Evolutionary conservation across 2,113 vertebrate species (phyloP), one percentile per base, ranked within the genome.

Genomic region (Phyllopteryx taeniolatus): DNA sequence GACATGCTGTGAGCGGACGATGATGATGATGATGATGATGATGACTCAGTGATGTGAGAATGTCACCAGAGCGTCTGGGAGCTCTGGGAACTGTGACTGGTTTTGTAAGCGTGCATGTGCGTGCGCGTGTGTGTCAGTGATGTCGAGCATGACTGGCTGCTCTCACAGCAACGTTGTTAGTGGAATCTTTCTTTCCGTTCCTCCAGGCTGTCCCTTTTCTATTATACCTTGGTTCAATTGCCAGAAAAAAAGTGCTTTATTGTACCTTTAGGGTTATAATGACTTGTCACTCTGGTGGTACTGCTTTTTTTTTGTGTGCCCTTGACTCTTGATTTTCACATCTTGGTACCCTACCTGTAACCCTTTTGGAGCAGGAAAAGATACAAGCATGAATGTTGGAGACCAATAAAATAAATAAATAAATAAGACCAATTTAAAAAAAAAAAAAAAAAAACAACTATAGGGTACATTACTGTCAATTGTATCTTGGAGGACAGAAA

Each of bases 11-110:
- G 78, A 87, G 77, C 76, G 60, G 79, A 35, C 19, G 33, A 77
- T 79, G 27, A 12, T 62, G 79, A 35, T 33, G 33, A 77, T 79
- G 82, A 84, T 82, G 87, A 81, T 73, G 82, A 79, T 63, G 84
- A 82, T 89, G 90, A 91, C 72, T 91, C 88, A 89, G 85, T 89
- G 82, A 90, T 89, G 88, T 90, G 87, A 88, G 85, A 91, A 90
- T 90, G 87, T 88, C 87, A 88, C 81, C 82, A 84, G 80, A 86
- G 79, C 31, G 59, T 87, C 86, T 83, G 80, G 63, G 81, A 87
- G 72, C 83, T 87, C 86, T 81, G 80, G 63, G 82, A 88, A 71
- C 85, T 85, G 85, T 79, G 78, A 85, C 79, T 84, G 75, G 63
- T 60, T 81, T 81, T 84, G 60, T 85, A 39, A 39, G 35, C 35